phyloP scores from a whole-genome alignment of 2,888 invertebrate species.

The Andrena marginata region DNA sequence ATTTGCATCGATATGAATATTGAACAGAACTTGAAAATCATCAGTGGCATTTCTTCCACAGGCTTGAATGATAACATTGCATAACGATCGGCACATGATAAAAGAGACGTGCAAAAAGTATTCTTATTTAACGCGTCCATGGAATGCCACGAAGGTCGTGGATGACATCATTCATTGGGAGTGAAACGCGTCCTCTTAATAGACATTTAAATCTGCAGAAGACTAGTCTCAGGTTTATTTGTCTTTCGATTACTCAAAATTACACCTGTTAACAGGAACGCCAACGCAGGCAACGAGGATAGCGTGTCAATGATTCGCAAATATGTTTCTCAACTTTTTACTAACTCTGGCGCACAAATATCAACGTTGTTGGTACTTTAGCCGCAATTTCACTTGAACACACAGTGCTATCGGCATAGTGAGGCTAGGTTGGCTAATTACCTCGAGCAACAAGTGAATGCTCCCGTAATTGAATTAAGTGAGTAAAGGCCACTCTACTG shows the following conservation, averaged over 20 bases:
- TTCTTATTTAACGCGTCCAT: conserved; percentile 7
- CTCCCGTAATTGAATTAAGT: not conserved
- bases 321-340: conserved; percentile 30
- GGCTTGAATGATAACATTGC: not conserved
- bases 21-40: not conserved
- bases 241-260: not conserved
- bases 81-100: not conserved
- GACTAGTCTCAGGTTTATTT: not conserved
- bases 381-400: conserved; percentile 23
- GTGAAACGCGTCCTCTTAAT: not conserved
- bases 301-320: conserved; percentile 29
- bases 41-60: not conserved
- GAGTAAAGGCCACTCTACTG: not conserved
- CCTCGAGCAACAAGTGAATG: not conserved
- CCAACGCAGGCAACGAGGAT: conserved; percentile 11
- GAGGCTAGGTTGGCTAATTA: not conserved
- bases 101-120: not conserved
- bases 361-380: not conserved
- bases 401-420: not conserved
- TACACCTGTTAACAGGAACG: not conserved
- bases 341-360: not conserved
- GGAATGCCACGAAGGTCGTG: not conserved
- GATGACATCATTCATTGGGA: not conserved
- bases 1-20: not conserved
- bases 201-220: not conserved